Evolutionary conservation across 1,140 invertebrate genomes (phyloP).

Genomic region (Lepidotrigona ventralis): DNA sequence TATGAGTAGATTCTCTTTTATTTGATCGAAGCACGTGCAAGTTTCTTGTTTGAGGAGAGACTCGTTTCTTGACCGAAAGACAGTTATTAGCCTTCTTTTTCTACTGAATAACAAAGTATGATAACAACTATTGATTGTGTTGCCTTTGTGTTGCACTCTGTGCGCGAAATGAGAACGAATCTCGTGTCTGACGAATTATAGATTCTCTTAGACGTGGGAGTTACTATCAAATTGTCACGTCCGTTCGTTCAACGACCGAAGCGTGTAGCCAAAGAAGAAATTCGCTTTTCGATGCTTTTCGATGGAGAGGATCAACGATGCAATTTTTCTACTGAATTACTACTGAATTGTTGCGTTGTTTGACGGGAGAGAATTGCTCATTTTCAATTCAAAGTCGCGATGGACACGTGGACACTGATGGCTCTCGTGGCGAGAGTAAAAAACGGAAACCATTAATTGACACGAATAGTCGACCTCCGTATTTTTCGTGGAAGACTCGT

Average conservation of each 20-base stretch:
- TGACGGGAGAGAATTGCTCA: too few relatives aligned
- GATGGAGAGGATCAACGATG: too few relatives aligned
- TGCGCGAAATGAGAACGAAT: not conserved
- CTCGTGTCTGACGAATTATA: not conserved
- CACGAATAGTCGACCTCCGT: constrained; percentile 36
- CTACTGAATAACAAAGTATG: too few relatives aligned
- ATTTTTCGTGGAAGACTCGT: constrained; percentile 20
- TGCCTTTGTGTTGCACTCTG: not conserved
- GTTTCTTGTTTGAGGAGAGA: too few relatives aligned
- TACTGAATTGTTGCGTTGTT: not conserved
- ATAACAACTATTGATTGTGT: not conserved
- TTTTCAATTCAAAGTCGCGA: not conserved
- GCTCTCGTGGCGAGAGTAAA: not conserved
- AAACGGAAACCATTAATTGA: constrained; percentile 29
- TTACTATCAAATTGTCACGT: not conserved
- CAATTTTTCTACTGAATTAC: too few relatives aligned
- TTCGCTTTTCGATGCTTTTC: not conserved
- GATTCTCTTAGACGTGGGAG: not conserved
- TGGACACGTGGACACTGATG: not conserved
- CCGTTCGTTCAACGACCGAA: not conserved
- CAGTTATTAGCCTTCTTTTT: too few relatives aligned
- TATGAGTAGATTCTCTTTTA: not conserved
- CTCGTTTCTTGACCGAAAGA: too few relatives aligned
- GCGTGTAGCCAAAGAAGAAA: not conserved
- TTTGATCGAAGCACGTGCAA: too few relatives aligned